A percentile compares a stretch with the other conserved stretches of the same genome.
Conservation (phyloP, 2,888 invertebrate genomes). For the Hirudinaria manillensis region DNA sequence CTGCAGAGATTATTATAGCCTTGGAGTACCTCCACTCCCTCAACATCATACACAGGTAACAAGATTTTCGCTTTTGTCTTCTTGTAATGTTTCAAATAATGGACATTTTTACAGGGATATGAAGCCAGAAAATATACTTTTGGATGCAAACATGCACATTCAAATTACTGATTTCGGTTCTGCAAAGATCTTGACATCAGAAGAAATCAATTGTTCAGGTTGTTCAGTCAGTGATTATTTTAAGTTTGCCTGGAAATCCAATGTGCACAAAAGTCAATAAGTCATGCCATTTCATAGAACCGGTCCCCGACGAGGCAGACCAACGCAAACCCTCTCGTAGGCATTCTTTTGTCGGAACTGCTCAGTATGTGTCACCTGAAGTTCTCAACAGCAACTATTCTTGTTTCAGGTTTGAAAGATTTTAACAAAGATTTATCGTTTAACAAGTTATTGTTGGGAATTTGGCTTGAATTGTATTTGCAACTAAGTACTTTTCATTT, state of each 20-base stretch:
- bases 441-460: too few species aligned
- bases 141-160: conserved; percentile 91
- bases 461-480: too few species aligned
- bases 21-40: conserved; percentile 82
- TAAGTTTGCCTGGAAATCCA: background rate
- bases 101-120: conserved; percentile 63
- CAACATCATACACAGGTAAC: conserved; percentile 77
- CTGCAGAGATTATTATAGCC: conserved; percentile 84
- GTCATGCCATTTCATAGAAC: too few species aligned
- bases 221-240: background rate
- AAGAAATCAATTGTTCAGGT: conserved; percentile 8
- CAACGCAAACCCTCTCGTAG: conserved; percentile 29
- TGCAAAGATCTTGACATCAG: conserved; percentile 67
- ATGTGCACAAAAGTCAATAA: background rate
- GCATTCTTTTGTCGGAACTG: conserved; percentile 84
- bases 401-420: conserved; percentile 45
- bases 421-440: too few species aligned
- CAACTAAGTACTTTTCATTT: too few species aligned
- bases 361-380: conserved; percentile 97
- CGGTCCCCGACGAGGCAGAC: background rate
- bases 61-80: background rate
- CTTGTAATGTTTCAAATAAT: background rate
- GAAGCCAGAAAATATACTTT: conserved; percentile 93
- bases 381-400: conserved; percentile 62
- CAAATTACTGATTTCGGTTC: conserved; percentile 95